phyloP scores from a whole-genome alignment of 92 coral and sea anemone species.

The Actinostola sp. region DNA sequence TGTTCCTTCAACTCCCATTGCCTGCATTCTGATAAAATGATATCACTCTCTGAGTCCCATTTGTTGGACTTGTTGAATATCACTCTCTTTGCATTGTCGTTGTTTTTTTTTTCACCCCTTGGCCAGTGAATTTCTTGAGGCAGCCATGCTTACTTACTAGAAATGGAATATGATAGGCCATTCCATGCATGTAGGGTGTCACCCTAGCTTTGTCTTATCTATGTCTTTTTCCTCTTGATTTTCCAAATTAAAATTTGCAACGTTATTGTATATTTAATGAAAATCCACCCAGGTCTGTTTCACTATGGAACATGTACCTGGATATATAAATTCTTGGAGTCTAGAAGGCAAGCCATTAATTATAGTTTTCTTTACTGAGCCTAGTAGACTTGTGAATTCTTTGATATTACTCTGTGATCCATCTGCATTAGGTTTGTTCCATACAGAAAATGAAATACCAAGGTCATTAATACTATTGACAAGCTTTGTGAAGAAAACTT shows the following conservation, averaged over 20 bases:
- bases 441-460: slow-evolving; percentile 56
- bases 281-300: slow-evolving; percentile 44
- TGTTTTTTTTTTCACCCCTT: slow-evolving; percentile 63
- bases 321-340: slow-evolving; percentile 28
- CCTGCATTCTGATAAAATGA: slow-evolving; percentile 43
- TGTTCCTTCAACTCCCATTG: slow-evolving; percentile 46
- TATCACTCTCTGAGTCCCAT: slow-evolving; percentile 64
- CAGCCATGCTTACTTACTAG: slow-evolving; percentile 47
- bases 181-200: slow-evolving; percentile 60
- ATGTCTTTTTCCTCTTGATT: background rate
- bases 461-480: slow-evolving; percentile 33
- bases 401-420: slow-evolving; percentile 35
- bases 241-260: slow-evolving; percentile 17
- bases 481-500: slow-evolving; percentile 23
- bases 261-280: slow-evolving; percentile 33
- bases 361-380: slow-evolving; percentile 43
- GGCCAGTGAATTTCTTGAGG: slow-evolving; percentile 52
- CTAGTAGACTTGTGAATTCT: slow-evolving; percentile 56
- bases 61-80: slow-evolving; percentile 53
- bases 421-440: slow-evolving; percentile 61
- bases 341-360: slow-evolving; percentile 39
- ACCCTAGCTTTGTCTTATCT: slow-evolving; percentile 42
- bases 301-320: slow-evolving; percentile 46
- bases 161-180: slow-evolving; percentile 50
- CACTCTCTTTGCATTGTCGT: slow-evolving; percentile 43